Conservation (phyloP, 2,888 invertebrate genomes). For the Yponomeuta evonymella region DNA sequence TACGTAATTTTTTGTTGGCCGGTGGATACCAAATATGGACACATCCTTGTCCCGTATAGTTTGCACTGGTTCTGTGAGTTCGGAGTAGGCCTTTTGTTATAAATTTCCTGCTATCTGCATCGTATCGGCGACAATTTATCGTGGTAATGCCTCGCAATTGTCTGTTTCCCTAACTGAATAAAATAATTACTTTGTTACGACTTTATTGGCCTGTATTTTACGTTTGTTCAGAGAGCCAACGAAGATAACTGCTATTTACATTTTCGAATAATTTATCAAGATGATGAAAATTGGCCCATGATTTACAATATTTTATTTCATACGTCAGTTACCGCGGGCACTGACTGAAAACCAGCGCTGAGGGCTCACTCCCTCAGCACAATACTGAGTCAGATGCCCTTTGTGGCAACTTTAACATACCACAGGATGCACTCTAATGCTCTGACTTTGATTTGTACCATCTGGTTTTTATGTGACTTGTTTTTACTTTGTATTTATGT, state of each 20-base stretch:
- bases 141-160: slow-evolving; percentile 15
- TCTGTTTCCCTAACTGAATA: slow-evolving; percentile 10
- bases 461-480: too few species aligned
- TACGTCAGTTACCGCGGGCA: too few species aligned
- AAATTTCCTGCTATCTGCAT: slow-evolving; percentile 34
- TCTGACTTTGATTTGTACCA: too few species aligned
- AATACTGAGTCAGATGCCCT: too few species aligned
- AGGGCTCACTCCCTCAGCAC: too few species aligned
- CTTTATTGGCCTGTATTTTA: slow-evolving; percentile 3
- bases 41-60: not conserved
- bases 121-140: slow-evolving; percentile 33
- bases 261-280: not conserved
- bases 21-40: not conserved
- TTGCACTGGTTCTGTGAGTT: not conserved
- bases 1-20: not conserved
- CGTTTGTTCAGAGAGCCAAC: not conserved
- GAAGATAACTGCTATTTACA: not conserved
- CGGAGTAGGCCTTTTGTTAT: slow-evolving; percentile 21
- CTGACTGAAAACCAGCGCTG: too few species aligned
- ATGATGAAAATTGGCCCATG: not conserved
- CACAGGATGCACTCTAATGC: too few species aligned
- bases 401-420: too few species aligned
- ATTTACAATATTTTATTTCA: too few species aligned
- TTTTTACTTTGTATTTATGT: too few species aligned
- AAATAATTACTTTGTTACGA: slow-evolving; percentile 2